phyloP scores from a whole-genome alignment of 2,113 vertebrate genomes.

The Strigops habroptila region DNA sequence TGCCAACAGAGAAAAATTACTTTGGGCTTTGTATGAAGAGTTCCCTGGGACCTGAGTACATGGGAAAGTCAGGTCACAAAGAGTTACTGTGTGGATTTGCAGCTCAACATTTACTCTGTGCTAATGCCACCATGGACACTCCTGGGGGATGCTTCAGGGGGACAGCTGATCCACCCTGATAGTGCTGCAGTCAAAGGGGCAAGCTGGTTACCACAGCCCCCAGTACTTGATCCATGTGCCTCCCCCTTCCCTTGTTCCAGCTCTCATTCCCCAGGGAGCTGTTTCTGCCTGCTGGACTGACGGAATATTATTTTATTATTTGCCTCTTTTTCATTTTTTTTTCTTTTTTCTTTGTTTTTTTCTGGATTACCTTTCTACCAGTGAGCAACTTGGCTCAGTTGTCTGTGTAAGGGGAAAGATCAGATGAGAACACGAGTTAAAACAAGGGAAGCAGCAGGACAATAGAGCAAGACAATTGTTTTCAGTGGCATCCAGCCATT shows the following conservation, averaged over 20 bases:
- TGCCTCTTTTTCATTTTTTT: no score
- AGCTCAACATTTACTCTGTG: neutral
- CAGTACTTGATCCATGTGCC: rapidly evolving
- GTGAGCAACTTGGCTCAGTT: neutral
- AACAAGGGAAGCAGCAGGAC: slow-evolving; percentile 12
- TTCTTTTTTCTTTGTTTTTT: neutral
- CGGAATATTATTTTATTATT: neutral
- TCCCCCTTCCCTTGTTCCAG: neutral
- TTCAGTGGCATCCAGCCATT: neutral
- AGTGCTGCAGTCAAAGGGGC: neutral
- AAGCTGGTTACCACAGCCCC: neutral
- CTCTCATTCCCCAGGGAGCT: neutral
- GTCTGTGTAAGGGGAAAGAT: neutral
- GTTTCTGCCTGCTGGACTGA: neutral
- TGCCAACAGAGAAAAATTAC: neutral
- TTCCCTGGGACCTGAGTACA: neutral
- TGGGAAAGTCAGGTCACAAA: neutral
- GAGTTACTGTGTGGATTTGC: neutral
- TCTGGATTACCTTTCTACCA: neutral
- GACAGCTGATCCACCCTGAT: neutral
- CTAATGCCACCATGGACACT: neutral
- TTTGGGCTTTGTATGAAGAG: neutral
- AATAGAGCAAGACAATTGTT: slow-evolving; percentile 4
- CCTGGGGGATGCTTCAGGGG: neutral
- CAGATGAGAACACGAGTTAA: neutral